A percentile compares a stretch with the other conserved stretches of the same genome.
Conservation (phyloP, 2,888 invertebrate genomes). For the Osedax frankpressi region DNA sequence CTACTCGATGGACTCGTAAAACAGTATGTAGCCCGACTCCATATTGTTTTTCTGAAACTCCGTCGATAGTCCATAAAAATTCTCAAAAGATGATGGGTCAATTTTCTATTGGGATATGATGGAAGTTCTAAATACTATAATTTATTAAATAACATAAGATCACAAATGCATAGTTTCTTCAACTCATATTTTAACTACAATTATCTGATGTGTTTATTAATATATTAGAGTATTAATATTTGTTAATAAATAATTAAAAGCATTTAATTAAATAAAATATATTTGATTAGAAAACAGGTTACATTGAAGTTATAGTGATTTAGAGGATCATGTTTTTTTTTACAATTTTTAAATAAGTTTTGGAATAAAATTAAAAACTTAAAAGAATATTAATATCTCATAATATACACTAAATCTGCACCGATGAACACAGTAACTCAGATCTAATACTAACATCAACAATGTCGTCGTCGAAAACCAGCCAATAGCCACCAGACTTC, state of each 20-base stretch:
- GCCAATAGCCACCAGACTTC: slow-evolving; percentile 97
- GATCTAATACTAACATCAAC: slow-evolving; percentile 89
- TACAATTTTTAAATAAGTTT: background rate
- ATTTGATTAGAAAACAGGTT: too few relatives aligned
- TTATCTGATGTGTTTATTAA: too few relatives aligned
- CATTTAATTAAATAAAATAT: too few relatives aligned
- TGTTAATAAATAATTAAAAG: too few relatives aligned
- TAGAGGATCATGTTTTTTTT: background rate
- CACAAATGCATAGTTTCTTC: too few relatives aligned
- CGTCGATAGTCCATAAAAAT: slow-evolving; percentile 95
- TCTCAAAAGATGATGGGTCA: slow-evolving; percentile 95
- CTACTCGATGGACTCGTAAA: slow-evolving; percentile 56
- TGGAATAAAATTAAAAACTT: background rate
- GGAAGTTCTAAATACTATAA: too few relatives aligned
- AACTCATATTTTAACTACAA: too few relatives aligned
- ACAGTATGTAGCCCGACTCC: slow-evolving; percentile 97
- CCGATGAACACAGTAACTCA: too few relatives aligned
- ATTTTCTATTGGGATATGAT: too few relatives aligned
- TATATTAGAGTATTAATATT: too few relatives aligned
- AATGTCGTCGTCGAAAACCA: slow-evolving; percentile 98
- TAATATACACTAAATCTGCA: background rate
- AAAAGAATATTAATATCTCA: background rate
- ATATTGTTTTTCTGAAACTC: slow-evolving; percentile 90
- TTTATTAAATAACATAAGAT: too few relatives aligned
- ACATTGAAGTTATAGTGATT: too few relatives aligned